Evolutionary conservation across 2,113 vertebrate species (phyloP).

Genomic region (Aegithalos caudatus): DNA sequence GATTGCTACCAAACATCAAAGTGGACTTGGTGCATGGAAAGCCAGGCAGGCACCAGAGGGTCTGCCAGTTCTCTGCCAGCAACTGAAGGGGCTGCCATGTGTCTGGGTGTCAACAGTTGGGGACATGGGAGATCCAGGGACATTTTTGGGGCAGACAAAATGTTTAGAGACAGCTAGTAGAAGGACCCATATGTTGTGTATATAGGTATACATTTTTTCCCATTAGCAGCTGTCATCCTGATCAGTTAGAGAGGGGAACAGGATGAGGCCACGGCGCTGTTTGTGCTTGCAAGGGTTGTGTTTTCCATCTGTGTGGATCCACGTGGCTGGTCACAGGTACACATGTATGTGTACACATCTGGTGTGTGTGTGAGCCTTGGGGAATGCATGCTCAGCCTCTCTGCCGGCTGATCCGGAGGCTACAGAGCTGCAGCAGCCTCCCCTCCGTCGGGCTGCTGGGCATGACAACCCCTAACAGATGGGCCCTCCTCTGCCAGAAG

Average conservation of each 20-base stretch:
- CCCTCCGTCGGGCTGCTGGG: neutral
- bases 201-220: neutral
- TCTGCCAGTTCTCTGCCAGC: neutral
- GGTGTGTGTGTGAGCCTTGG: neutral
- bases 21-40: neutral
- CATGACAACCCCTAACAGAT: neutral
- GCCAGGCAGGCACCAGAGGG: neutral
- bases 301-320: neutral
- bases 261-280: neutral
- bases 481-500: neutral
- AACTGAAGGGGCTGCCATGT: neutral
- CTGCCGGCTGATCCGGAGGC: rapidly evolving
- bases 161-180: neutral
- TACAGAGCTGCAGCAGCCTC: neutral
- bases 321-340: neutral
- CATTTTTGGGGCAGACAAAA: neutral
- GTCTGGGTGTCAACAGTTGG: neutral
- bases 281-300: neutral
- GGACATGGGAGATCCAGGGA: neutral
- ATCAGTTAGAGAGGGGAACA: neutral
- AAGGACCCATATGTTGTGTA: neutral
- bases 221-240: neutral
- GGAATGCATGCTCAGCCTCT: neutral
- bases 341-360: rapidly evolving
- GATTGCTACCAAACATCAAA: neutral